phyloP scores from a whole-genome alignment of 2,797 vertebrate genomes.

The Decapterus maruadsi region DNA sequence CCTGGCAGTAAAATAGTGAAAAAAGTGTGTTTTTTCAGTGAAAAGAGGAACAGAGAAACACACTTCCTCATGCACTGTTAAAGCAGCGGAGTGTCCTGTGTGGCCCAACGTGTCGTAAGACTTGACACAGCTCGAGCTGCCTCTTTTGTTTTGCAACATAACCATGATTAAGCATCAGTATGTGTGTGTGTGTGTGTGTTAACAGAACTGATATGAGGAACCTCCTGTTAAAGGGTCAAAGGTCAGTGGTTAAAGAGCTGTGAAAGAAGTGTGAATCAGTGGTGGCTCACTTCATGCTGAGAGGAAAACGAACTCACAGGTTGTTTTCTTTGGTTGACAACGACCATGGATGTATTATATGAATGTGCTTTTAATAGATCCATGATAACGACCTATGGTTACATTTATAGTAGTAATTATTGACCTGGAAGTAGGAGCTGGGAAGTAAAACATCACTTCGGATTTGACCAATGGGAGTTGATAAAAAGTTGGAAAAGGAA shows the following conservation, averaged over 20 bases:
- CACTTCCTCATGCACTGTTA: constrained; percentile 47
- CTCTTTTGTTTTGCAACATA: constrained; percentile 24
- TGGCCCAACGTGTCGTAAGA: constrained; percentile 35
- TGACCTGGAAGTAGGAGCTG: no score
- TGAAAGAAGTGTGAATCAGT: no score
- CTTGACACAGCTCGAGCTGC: background rate
- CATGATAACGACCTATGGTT: no score
- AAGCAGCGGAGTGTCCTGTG: background rate
- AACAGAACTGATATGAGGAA: constrained; percentile 9
- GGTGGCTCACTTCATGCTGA: background rate
- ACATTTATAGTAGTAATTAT: no score
- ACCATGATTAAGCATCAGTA: constrained; percentile 8
- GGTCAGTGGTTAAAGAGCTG: background rate
- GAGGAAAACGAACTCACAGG: no score
- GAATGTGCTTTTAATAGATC: no score
- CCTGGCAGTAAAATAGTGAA: background rate
- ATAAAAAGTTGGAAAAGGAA: no score
- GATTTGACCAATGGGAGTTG: no score
- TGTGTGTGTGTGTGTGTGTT: no score
- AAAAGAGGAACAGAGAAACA: constrained; percentile 60
- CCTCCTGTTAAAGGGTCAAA: constrained; percentile 1
- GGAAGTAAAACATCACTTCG: no score
- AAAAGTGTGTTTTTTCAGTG: background rate
- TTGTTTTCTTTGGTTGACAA: no score
- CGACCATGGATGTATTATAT: no score